Conservation (phyloP, 2,888 invertebrate genomes). For the Agelastica alni region DNA sequence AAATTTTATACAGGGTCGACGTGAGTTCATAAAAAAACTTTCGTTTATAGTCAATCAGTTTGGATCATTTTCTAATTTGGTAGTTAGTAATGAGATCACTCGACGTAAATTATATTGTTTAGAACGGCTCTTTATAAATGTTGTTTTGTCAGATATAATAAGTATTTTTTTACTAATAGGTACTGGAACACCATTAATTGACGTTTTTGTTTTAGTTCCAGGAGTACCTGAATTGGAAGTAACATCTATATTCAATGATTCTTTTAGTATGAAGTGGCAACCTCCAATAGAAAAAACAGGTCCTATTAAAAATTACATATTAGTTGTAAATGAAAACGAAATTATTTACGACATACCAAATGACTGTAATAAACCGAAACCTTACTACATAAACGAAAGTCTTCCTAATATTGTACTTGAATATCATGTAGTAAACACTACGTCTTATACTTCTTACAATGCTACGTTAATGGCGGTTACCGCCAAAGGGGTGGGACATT, state of each 20-base stretch:
- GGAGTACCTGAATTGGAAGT: slow-evolving; percentile 13
- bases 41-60: too few species aligned
- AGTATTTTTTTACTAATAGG: too few species aligned
- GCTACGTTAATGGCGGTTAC: not conserved
- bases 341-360: slow-evolving; percentile 25
- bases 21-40: too few species aligned
- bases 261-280: slow-evolving; percentile 13
- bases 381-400: not conserved
- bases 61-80: too few species aligned
- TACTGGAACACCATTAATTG: too few species aligned
- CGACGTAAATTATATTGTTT: too few species aligned
- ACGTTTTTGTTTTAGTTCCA: slow-evolving; percentile 24
- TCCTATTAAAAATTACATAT: slow-evolving; percentile 25
- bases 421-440: not conserved
- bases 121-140: too few species aligned
- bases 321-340: slow-evolving; percentile 17
- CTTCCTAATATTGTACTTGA: not conserved
- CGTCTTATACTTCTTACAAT: not conserved
- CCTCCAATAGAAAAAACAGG: slow-evolving; percentile 28
- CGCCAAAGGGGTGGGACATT: not conserved
- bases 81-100: too few species aligned
- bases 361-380: not conserved
- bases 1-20: too few species aligned
- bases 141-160: too few species aligned
- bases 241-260: too few species aligned